A percentile compares a stretch with the other conserved stretches of the same genome.
These are phyloP conservation scores for Hyles euphorbiae DNA, from an alignment of 1,140 invertebrate genomes.

Conservation along the genomic window DNA sequence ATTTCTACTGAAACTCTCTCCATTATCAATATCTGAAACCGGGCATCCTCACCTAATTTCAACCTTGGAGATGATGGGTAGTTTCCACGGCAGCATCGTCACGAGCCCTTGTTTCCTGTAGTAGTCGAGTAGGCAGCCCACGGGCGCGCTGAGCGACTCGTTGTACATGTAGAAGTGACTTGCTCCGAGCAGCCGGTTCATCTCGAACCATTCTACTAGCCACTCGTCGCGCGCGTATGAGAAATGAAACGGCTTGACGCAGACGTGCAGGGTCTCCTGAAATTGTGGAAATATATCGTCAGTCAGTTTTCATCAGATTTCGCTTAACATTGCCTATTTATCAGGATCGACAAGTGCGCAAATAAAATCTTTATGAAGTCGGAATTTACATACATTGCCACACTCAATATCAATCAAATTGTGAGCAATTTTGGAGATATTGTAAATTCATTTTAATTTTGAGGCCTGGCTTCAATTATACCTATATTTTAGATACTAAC, in stretches of 20 bases:
- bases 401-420: too few relatives aligned
- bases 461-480: too few relatives aligned
- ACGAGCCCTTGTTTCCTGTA: slow-evolving; percentile 83
- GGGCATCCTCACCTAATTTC: slow-evolving; percentile 80
- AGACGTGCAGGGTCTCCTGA: slow-evolving; percentile 85
- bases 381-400: too few relatives aligned
- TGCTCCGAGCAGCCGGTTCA: slow-evolving; percentile 90
- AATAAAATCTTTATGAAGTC: too few relatives aligned
- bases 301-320: not conserved
- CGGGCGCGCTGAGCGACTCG: slow-evolving; percentile 87
- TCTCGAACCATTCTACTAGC: slow-evolving; percentile 94
- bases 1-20: too few relatives aligned
- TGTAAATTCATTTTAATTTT: too few relatives aligned
- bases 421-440: too few relatives aligned
- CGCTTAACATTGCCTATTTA: too few relatives aligned
- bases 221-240: slow-evolving; percentile 90
- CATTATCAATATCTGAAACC: too few relatives aligned
- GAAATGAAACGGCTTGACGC: slow-evolving; percentile 95
- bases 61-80: slow-evolving; percentile 91
- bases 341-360: too few relatives aligned
- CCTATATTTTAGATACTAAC: too few relatives aligned
- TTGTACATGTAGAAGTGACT: slow-evolving; percentile 96
- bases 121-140: slow-evolving; percentile 84
- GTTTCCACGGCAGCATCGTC: slow-evolving; percentile 90
- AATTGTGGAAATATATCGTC: slow-evolving; percentile 20